Evolutionary conservation across 37 sponge, comb jelly and placozoan genomes (phyloP).

Genomic region (Sycon ciliatum): DNA sequence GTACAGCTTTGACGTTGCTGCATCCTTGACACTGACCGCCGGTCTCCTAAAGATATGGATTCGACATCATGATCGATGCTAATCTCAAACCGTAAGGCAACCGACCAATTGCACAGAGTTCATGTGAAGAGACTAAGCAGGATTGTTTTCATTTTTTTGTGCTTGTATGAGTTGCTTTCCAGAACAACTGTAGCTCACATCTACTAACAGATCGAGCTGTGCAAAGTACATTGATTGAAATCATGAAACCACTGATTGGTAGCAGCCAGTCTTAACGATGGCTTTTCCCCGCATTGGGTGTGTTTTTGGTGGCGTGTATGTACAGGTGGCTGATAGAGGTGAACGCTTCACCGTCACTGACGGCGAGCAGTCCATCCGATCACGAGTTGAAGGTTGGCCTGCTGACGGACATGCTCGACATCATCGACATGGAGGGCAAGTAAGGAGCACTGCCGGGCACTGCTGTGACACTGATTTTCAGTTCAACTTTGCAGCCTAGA

Average conservation of each 20-base stretch:
- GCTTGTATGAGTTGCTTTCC: no score
- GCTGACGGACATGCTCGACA: conserved; percentile 84
- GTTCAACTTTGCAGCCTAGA: no score
- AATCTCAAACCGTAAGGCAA: conserved; percentile 63
- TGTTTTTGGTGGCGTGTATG: not conserved
- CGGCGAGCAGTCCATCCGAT: conserved; percentile 94
- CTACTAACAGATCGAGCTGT: no score
- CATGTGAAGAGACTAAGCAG: no score
- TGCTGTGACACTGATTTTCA: no score
- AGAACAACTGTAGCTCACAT: no score
- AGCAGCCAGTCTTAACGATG: not conserved
- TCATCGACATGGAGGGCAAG: conserved; percentile 88
- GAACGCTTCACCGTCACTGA: conserved; percentile 94
- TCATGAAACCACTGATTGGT: not conserved
- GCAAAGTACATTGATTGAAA: not conserved
- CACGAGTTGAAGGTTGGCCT: conserved; percentile 89
- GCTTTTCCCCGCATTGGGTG: not conserved
- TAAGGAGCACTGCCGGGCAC: no score
- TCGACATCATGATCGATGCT: conserved; percentile 90
- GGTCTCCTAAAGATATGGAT: conserved; percentile 81
- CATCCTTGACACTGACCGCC: no score
- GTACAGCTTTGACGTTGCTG: no score
- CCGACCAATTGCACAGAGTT: not conserved
- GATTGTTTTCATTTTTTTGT: not conserved
- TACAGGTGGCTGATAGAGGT: conserved; percentile 84